These are phyloP conservation scores for Phoeniculus purpureus DNA, from an alignment of 2,797 vertebrate genomes.

Conservation along the genomic window DNA sequence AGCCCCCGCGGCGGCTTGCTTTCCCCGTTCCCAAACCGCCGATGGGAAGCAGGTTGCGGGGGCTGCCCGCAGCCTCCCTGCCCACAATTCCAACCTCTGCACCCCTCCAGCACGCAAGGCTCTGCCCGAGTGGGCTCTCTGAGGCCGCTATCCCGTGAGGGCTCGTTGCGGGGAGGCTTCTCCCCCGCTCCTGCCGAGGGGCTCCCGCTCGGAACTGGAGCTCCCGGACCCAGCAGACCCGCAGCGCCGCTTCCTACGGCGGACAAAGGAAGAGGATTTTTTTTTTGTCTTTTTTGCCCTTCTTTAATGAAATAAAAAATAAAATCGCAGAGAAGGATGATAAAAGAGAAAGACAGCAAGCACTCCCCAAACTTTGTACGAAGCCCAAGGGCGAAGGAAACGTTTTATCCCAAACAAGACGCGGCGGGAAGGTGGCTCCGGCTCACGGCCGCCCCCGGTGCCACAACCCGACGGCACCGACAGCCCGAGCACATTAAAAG, in stretches of 20 bases:
- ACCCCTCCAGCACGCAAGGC: neutral
- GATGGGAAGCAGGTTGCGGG: neutral
- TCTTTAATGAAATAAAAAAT: neutral
- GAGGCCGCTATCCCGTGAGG: neutral
- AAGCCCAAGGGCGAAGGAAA: neutral
- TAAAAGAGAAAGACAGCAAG: neutral
- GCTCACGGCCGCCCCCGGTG: neutral
- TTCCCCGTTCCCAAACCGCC: neutral
- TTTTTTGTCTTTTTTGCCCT: fast-evolving
- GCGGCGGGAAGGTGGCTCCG: neutral
- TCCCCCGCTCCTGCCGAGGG: neutral
- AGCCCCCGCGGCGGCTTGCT: neutral
- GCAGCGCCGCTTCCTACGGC: neutral
- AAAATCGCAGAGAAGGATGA: neutral
- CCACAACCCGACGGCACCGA: neutral
- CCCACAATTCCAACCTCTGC: neutral
- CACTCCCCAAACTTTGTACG: neutral
- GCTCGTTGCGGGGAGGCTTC: neutral
- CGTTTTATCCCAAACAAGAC: neutral
- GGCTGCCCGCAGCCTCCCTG: neutral
- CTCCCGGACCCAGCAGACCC: neutral
- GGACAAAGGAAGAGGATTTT: neutral
- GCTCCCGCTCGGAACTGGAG: neutral
- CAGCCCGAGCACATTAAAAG: neutral
- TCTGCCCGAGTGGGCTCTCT: neutral